Evolutionary conservation across 2,113 vertebrate genomes (phyloP), one percentile per base, ranked within the genome.

Genomic region (Pampusana beccarii): DNA sequence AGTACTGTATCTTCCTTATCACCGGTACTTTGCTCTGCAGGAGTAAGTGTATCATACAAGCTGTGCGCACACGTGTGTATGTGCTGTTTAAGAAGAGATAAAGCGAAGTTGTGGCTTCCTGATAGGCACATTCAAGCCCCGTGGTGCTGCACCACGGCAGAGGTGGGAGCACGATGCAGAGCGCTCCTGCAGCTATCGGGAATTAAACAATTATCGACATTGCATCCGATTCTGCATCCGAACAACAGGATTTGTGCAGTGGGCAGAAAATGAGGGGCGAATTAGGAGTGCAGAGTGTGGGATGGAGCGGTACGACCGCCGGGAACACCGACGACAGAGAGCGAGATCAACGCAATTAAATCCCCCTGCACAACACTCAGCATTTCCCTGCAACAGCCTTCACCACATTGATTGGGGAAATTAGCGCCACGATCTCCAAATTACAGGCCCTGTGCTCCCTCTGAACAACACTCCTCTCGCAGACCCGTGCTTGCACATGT

Each of bases 11-110:
- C 38, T 61, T 74, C 51, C 13, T 11, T 18, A 34, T 12, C 67
- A 28, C 7, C 44, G 19, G 44, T 12, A 2, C 29, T 42, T 38
- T 48, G 19, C 51, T 62, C 21, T 48, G 5, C 5, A 1, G 3
- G 38, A 46, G 16, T 2, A 31, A 54, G 17, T 4, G 7, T 6
- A 44, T 18, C 17, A 10, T 3, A 7, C 5, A 2, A 6, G n/a
- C 6, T 19, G 9, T 2, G 33, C 21, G 48, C 2, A 6, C 16
- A 50, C 0, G 2, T 13, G 16, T 7, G 9, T 34, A 8, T 7
- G 1, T 5, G 29, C 6, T 12, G 3, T 44, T 28, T n/a, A 34
- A 6, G 29, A 62, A 51, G 15, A 38, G 31, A 31, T 12, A 44
- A 33, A 44, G 48, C 40, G 24, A 69, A 73, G 42, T 11, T 3